Conservation (phyloP, 2,113 vertebrate species). For the Colinus virginianus region DNA sequence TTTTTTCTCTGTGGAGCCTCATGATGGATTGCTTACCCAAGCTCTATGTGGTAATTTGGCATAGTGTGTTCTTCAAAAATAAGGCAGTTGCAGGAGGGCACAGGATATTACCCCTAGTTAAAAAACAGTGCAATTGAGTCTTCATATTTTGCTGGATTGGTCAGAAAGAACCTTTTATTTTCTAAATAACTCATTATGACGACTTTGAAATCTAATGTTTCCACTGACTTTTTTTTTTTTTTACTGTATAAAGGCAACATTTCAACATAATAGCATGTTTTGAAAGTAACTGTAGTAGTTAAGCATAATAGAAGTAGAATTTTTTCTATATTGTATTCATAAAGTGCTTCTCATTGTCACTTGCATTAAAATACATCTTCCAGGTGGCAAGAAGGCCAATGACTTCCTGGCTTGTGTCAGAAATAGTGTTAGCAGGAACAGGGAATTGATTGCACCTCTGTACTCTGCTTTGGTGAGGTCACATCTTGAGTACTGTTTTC, state of each 20-base stretch:
- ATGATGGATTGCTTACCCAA: background rate
- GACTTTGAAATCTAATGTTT: background rate
- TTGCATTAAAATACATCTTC: background rate
- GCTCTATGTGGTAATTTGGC: background rate
- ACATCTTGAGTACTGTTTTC: too few species aligned
- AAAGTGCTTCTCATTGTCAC: background rate
- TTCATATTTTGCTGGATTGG: background rate
- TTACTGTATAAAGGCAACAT: background rate
- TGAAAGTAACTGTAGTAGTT: background rate
- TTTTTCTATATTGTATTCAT: background rate
- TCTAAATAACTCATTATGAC: background rate
- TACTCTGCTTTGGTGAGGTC: too few species aligned
- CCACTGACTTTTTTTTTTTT: background rate
- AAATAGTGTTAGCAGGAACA: too few species aligned
- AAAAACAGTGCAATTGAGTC: background rate
- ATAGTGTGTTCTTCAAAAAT: background rate
- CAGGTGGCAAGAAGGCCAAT: too few species aligned
- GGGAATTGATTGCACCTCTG: too few species aligned
- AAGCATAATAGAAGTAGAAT: background rate
- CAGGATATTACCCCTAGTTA: background rate
- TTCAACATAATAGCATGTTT: background rate
- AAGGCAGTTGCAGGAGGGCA: background rate
- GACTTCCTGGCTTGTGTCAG: too few species aligned
- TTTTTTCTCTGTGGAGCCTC: background rate
- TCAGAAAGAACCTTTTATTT: background rate